Conservation (phyloP, 2,797 vertebrate species). For the Siniperca undulata region DNA sequence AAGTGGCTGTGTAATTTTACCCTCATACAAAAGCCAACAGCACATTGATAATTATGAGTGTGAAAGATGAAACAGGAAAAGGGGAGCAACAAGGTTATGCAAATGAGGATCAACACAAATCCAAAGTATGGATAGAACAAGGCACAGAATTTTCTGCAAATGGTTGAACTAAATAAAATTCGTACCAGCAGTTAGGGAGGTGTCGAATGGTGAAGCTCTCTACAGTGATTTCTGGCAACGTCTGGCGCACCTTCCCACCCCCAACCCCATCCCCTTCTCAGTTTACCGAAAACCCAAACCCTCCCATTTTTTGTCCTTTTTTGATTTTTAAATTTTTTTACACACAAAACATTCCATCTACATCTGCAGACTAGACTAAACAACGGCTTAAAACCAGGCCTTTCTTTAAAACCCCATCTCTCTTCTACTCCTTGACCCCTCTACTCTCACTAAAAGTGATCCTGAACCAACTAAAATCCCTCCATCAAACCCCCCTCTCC, state of each 20-base stretch:
- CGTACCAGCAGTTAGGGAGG: constrained; percentile 91
- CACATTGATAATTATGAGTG: constrained; percentile 70
- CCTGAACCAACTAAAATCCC: constrained; percentile 50
- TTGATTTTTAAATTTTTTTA: constrained; percentile 59
- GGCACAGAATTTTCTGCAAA: constrained; percentile 99
- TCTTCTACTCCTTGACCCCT: constrained; percentile 39
- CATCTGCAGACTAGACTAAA: constrained; percentile 84
- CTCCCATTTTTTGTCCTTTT: constrained; percentile 55
- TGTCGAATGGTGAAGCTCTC: constrained; percentile 95
- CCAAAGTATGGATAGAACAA: constrained; percentile 88
- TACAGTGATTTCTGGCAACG: constrained; percentile 92
- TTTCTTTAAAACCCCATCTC: constrained; percentile 60
- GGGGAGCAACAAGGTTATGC: constrained; percentile 62
- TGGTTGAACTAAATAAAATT: constrained; percentile 91
- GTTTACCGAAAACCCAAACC: constrained; percentile 59
- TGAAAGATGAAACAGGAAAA: constrained; percentile 54
- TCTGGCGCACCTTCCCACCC: constrained; percentile 82
- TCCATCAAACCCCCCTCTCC: constrained; percentile 19
- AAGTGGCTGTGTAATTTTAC: constrained; percentile 80
- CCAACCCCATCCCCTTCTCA: constrained; percentile 23
- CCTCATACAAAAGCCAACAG: constrained; percentile 83
- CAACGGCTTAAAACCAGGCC: constrained; percentile 86
- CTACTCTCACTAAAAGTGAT: constrained; percentile 53
- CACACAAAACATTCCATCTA: constrained; percentile 83
- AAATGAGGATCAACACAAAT: constrained; percentile 71